These are phyloP conservation scores for Lagorchestes hirsutus DNA, from an alignment of 2,797 vertebrate genomes.

Conservation along the genomic window DNA sequence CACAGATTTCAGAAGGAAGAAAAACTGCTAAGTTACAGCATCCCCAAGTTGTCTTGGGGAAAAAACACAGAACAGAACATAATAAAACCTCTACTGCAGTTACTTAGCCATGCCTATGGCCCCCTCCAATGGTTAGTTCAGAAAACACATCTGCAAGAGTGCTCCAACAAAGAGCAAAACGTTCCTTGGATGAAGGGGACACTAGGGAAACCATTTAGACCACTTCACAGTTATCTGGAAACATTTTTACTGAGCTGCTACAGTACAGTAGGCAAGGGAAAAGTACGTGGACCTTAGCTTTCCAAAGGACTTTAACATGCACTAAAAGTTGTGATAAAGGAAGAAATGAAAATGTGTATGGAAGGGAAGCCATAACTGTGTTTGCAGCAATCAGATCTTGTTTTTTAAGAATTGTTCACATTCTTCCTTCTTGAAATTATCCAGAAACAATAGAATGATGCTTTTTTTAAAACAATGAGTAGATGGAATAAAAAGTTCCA, in stretches of 20 bases:
- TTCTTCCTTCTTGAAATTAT: slow-evolving; percentile 26
- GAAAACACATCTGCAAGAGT: slow-evolving; percentile 69
- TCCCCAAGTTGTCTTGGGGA: background rate
- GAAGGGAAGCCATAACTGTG: background rate
- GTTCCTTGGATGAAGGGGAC: background rate
- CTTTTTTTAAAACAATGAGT: background rate
- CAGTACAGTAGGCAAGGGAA: background rate
- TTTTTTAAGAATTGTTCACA: slow-evolving; percentile 36
- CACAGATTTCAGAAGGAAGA: slow-evolving; percentile 68
- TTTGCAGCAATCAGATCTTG: slow-evolving; percentile 23
- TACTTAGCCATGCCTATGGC: slow-evolving; percentile 73
- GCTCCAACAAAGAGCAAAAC: background rate
- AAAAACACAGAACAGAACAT: background rate
- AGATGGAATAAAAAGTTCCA: background rate
- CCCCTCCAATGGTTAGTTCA: slow-evolving; percentile 82
- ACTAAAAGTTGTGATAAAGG: slow-evolving; percentile 16
- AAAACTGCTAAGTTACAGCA: slow-evolving; percentile 18
- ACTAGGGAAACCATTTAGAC: slow-evolving; percentile 4
- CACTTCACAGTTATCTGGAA: background rate
- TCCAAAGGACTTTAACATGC: background rate
- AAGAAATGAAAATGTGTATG: slow-evolving; percentile 21
- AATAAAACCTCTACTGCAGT: background rate
- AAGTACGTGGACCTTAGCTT: background rate
- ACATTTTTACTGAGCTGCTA: background rate
- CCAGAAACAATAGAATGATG: slow-evolving; percentile 31